Evolutionary conservation across 2,888 invertebrate genomes (phyloP).

Genomic region (Criorhina ranunculi): DNA sequence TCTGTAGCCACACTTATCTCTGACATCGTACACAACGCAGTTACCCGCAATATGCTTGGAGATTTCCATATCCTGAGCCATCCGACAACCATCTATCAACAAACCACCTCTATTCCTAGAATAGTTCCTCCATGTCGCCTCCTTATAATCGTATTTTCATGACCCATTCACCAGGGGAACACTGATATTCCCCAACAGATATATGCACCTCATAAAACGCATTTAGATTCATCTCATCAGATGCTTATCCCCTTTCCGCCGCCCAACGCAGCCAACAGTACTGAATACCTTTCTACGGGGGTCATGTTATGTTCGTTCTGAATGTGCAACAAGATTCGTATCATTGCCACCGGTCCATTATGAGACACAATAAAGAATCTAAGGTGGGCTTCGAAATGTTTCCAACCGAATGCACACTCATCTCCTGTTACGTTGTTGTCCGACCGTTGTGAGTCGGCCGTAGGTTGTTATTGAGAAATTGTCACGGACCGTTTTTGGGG

Average conservation of each 20-base stretch:
- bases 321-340: constrained; percentile 74
- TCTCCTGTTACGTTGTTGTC: not conserved
- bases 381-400: constrained; percentile 47
- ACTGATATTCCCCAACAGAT: constrained; percentile 60
- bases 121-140: constrained; percentile 6
- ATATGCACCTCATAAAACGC: constrained; percentile 69
- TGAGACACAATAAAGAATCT: constrained; percentile 66
- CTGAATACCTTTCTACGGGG: constrained; percentile 18
- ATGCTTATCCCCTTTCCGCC: constrained; percentile 59
- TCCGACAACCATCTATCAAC: constrained; percentile 38
- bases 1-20: constrained; percentile 14
- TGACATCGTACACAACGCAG: not conserved
- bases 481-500: constrained; percentile 64
- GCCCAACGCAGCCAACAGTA: not conserved
- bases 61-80: constrained; percentile 17
- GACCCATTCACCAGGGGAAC: constrained; percentile 55
- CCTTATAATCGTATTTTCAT: constrained; percentile 67
- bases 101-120: constrained; percentile 30
- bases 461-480: constrained; percentile 61
- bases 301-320: constrained; percentile 66
- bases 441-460: constrained; percentile 10
- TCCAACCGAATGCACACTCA: constrained; percentile 28
- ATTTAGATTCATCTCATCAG: constrained; percentile 65
- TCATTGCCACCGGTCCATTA: constrained; percentile 72
- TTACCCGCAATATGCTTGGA: constrained; percentile 12